phyloP scores from a whole-genome alignment of 2,797 vertebrate genomes.

The Poeciliopsis gracilis region DNA sequence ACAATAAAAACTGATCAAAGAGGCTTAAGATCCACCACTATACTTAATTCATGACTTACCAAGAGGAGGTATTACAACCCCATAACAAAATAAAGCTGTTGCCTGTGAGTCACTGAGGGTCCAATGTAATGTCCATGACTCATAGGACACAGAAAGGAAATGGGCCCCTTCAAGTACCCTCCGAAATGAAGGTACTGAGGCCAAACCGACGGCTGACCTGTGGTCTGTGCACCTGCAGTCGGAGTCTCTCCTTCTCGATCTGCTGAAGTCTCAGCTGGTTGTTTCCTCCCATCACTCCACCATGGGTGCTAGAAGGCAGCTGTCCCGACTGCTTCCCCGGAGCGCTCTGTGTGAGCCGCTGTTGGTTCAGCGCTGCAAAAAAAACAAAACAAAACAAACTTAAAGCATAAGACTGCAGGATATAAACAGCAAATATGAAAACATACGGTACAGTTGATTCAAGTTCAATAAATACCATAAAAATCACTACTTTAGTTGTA shows the following conservation, averaged over 20 bases:
- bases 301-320: constrained; percentile 86
- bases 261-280: constrained; percentile 93
- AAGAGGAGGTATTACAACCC: constrained; percentile 8
- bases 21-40: constrained; percentile 17
- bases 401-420: too few species aligned
- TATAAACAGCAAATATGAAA: too few species aligned
- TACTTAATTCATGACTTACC: constrained; percentile 44
- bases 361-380: constrained; percentile 89
- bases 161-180: not conserved
- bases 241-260: constrained; percentile 93
- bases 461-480: too few species aligned
- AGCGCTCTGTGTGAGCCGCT: constrained; percentile 93
- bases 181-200: not conserved
- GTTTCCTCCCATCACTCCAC: constrained; percentile 83
- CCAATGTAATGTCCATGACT: not conserved
- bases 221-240: constrained; percentile 96
- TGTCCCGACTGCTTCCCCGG: constrained; percentile 90
- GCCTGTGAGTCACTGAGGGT: not conserved
- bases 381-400: not conserved
- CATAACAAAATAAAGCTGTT: not conserved
- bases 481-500: not conserved
- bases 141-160: not conserved
- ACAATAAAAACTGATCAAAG: constrained; percentile 65
- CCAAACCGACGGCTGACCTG: constrained; percentile 86
- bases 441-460: too few species aligned